Base-by-base conservation (phyloP, 1,140 invertebrate genomes). In the Apocrypta bakeri region DNA sequence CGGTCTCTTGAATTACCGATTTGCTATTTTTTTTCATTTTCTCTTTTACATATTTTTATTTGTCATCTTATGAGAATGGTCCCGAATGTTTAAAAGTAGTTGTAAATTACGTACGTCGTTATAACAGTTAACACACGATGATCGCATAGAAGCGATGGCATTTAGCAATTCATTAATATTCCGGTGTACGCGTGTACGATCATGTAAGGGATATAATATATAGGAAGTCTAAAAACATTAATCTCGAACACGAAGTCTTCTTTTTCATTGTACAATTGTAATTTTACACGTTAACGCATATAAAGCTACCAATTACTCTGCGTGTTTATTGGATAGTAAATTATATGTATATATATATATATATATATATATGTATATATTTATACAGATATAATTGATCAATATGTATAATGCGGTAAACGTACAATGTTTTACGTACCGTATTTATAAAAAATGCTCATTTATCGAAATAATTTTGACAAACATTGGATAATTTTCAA, bases 11-110 rank as follows among this genome's bases (percentile, higher is more conserved):
- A 86, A 83, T 84, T 76, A 84, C 33, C 37, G 6, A 56, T 74
- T 29, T n/a, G 8, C 71, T 68, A 27, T 24, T 29, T 76, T 61
- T 48, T 82, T 76, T 69, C 6, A 11, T 0, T 78, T 66, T 68
- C 48, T 79, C 29, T 71, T 17, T 80, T 64, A 21, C n/a, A 69
- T 68, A 27, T 71, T 56, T 71, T 48, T 73, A 83, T 68, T 83
- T 83, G 83, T 72, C 83, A 85, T 87, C 84, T 86, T 85, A 87
- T 87, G 86, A 87, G 73, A 85, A 86, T 88, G 87, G 87, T 88
- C 87, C 87, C 87, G 86, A 88, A 86, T 85, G 82, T 87, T 87
- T 86, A 86, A 87, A 86, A 86, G 84, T 88, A 87, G 85, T 87
- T 40, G 64, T 82, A 80, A 85, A 80, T 85, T 83, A 82, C 71